These are phyloP conservation scores for Panonychus citri DNA, from an alignment of 1,140 invertebrate species.

Conservation along the genomic window DNA sequence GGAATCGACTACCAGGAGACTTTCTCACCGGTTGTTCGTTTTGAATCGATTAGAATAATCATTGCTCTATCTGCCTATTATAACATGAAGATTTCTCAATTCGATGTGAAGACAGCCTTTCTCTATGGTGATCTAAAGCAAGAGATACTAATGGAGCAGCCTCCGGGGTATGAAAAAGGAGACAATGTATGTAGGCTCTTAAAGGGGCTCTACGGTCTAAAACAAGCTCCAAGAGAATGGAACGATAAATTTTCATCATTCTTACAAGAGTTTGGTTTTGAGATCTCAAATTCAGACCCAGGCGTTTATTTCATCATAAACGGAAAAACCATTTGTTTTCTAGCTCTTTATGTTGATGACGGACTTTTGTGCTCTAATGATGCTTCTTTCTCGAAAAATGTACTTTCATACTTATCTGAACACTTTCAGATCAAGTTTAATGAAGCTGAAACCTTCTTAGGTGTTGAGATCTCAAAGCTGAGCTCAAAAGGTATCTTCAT, in stretches of 20 bases:
- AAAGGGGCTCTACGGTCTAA: neutral
- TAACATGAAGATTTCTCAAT: constrained; percentile 18
- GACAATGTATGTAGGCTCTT: neutral
- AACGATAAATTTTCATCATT: neutral
- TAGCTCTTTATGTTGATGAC: neutral
- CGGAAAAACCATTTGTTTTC: neutral
- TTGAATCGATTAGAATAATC: constrained; percentile 18
- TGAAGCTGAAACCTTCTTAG: neutral
- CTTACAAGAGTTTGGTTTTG: too few relatives aligned
- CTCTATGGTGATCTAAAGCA: constrained; percentile 20
- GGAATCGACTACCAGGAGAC: constrained; percentile 10
- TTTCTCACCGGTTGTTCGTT: constrained; percentile 14
- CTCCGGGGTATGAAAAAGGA: constrained; percentile 13
- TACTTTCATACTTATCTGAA: neutral
- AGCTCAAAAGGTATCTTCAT: too few relatives aligned
- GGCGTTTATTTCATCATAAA: too few relatives aligned
- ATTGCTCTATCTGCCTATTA: constrained; percentile 16
- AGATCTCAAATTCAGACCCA: too few relatives aligned
- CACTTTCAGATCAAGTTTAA: neutral
- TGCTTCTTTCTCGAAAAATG: neutral
- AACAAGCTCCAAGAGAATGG: neutral
- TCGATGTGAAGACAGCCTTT: constrained; percentile 19
- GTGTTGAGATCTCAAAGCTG: neutral
- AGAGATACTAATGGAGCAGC: constrained; percentile 22
- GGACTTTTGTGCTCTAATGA: neutral